A percentile compares a stretch with the other conserved stretches of the same genome.
phyloP scores from a whole-genome alignment of 2,797 vertebrate genomes.

The Falco columbarius region DNA sequence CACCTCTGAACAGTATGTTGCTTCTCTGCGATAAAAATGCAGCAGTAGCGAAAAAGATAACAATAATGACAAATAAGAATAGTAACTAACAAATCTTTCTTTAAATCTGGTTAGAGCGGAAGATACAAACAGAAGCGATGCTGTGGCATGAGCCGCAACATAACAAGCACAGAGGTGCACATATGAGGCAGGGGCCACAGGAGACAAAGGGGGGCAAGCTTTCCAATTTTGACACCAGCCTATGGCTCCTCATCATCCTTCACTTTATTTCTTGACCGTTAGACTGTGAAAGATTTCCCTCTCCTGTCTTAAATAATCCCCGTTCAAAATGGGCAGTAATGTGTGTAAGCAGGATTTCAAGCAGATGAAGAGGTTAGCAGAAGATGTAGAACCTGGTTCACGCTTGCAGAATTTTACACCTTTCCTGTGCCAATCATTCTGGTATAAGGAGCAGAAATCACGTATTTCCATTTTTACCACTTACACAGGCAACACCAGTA shows the following conservation, averaged over 20 bases:
- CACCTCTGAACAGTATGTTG: not conserved
- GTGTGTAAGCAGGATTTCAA: not conserved
- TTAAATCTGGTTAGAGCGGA: not conserved
- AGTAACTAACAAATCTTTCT: not conserved
- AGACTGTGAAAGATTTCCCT: not conserved
- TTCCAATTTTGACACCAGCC: not conserved
- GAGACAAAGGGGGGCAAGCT: not conserved
- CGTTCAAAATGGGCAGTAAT: not conserved
- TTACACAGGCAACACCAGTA: not conserved
- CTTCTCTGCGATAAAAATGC: not conserved
- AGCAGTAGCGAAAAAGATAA: not conserved
- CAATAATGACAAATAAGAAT: not conserved
- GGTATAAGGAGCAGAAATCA: not conserved
- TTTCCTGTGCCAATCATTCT: not conserved
- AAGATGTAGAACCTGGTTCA: not conserved
- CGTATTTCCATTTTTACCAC: not conserved
- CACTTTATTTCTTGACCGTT: not conserved
- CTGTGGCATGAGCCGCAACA: not conserved
- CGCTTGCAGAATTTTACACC: not conserved
- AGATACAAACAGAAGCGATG: not conserved
- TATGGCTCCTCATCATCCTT: not conserved
- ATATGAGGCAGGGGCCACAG: not conserved
- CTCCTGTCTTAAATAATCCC: not conserved
- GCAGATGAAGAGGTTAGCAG: not conserved
- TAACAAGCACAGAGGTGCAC: not conserved